Base-by-base conservation (phyloP, 1,140 invertebrate species). In the Uloborus diversus region DNA sequence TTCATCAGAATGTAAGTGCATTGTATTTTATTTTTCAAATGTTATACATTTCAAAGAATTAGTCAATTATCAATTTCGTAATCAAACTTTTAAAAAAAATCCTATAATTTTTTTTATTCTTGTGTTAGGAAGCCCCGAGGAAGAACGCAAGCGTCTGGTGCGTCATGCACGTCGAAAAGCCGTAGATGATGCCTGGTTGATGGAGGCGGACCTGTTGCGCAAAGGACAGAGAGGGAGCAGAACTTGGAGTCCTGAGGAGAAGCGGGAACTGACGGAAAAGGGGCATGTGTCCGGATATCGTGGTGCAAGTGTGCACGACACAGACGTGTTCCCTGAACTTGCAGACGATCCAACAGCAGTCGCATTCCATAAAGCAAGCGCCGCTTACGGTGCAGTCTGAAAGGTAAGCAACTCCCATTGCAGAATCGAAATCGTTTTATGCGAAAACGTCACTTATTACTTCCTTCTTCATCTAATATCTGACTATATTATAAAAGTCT, bases 301-400 rank as follows among this genome's bases (percentile, higher is more conserved):
- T 83, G 94, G 93, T 59, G 92, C 95, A 83, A 96, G 96, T 88
- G 92, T 95, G 79, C 94, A 96, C 85, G 94, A 96, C 84, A 92
- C 96, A n/a, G 91, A 93, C 82, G 87, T 91, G 11, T 97, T 95
- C 88, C 95, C 96, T 0, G 94, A 97, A 85, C 89, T 98, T 14
- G 94, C 95, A 14, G 96, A 98, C 87, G 96, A 98, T 88, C 95
- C 96, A 2, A 96, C 95, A 87, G 97, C 97, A 88, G 92, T 99
- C 61, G 91, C 92, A 82, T 96, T 96, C 85, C 75, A 68, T 7
- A 66, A 66, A n/a, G 30, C 35, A 32, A 32, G 42, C 3, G 49
- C 37, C 5, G 23, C 13, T 4, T 66, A 47, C 37, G 27, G 13
- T 27, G 57, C 27, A 9, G 64, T 66, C 27, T 66, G 64, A 66